Conservation (phyloP, 2,113 vertebrate genomes). For the Acrocephalus arundinaceus region DNA sequence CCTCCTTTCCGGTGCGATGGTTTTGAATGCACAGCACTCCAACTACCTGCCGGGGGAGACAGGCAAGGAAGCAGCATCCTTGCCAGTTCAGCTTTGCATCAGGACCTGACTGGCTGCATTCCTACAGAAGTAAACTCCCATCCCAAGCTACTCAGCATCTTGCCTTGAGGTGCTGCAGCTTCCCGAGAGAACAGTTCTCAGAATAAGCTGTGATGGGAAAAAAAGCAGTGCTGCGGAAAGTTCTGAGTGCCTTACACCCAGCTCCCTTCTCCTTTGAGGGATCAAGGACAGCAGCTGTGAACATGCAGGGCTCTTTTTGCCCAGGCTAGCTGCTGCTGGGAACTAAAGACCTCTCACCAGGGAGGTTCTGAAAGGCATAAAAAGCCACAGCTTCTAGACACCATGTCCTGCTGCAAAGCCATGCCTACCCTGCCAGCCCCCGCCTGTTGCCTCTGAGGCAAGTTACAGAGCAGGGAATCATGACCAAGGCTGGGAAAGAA, state of each 20-base stretch:
- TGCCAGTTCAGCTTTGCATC: conserved; percentile 46
- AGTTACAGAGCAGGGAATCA: not conserved
- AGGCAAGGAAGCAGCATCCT: not conserved
- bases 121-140: conserved; percentile 37
- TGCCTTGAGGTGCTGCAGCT: conserved; percentile 24
- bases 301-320: not conserved
- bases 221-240: not conserved
- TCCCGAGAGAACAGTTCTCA: conserved; percentile 9
- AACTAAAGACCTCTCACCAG: not conserved
- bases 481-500: not conserved
- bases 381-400: not conserved
- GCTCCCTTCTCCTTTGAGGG: not conserved
- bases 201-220: not conserved
- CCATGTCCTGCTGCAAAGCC: not conserved
- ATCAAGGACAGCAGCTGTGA: not conserved
- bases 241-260: not conserved
- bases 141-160: conserved; percentile 35
- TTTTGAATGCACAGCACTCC: not conserved
- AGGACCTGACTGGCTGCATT: conserved; percentile 47
- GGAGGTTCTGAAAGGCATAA: not conserved
- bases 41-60: not conserved
- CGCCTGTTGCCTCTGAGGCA: accelerated
- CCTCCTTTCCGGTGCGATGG: not conserved
- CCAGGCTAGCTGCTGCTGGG: not conserved
- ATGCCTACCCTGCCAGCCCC: not conserved